Percentiles rank a stretch among this genome's conserved stretches.
Conservation (phyloP, 2,888 invertebrate genomes). For the Trachelus troglodyta region DNA sequence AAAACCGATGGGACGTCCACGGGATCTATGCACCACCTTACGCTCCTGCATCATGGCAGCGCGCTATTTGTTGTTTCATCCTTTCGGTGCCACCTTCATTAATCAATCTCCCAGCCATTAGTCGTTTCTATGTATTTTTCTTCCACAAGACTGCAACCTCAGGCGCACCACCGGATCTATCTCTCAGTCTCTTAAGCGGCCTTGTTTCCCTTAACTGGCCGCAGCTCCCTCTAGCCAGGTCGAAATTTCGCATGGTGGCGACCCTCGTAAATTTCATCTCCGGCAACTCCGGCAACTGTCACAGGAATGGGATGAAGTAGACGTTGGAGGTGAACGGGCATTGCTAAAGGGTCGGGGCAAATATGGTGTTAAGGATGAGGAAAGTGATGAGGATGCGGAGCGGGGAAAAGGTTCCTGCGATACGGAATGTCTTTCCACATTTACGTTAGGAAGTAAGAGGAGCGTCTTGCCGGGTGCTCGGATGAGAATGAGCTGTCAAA, state of each 20-base stretch:
- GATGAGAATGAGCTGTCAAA: no score
- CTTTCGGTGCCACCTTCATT: conserved; percentile 56
- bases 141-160: conserved; percentile 9
- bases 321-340: not conserved
- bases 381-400: conserved; percentile 24
- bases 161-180: no score
- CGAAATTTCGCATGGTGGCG: no score
- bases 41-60: conserved; percentile 35
- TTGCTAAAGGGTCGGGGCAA: not conserved
- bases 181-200: no score
- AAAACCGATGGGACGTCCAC: conserved; percentile 35
- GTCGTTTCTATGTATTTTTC: conserved; percentile 52
- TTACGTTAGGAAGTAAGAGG: conserved; percentile 20
- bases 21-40: conserved; percentile 30
- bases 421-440: no score
- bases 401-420: no score
- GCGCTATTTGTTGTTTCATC: conserved; percentile 61
- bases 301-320: not conserved
- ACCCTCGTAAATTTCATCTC: no score
- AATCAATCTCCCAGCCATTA: conserved; percentile 54
- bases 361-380: not conserved
- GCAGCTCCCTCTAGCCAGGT: no score
- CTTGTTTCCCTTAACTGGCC: no score
- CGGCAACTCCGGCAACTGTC: no score
- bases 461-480: conserved; percentile 2